Conservation (phyloP, 1,140 invertebrate species). For the Tetraneura akinire region DNA sequence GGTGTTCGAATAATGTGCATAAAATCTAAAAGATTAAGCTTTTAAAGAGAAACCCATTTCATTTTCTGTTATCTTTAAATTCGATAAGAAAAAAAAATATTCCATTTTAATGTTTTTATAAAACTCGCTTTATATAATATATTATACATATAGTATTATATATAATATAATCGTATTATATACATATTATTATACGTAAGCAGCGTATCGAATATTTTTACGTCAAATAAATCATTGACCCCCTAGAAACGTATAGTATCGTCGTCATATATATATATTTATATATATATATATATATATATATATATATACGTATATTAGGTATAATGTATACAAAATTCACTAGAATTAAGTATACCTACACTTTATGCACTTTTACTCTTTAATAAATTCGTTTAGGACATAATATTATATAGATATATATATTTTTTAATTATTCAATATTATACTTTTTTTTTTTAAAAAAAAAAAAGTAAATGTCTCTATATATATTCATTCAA, state of each 20-base stretch:
- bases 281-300: too few species aligned
- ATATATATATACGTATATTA: too few species aligned
- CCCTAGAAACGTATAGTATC: constrained; percentile 20
- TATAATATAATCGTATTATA: too few species aligned
- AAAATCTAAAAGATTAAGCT: constrained; percentile 22
- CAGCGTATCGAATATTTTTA: constrained; percentile 12
- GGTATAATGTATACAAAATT: too few species aligned
- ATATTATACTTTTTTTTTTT: too few species aligned
- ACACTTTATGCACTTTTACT: neutral
- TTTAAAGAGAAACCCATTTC: constrained; percentile 31
- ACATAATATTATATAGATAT: too few species aligned
- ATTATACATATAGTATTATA: too few species aligned
- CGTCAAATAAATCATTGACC: constrained; percentile 1
- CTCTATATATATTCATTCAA: too few species aligned
- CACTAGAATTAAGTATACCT: constrained; percentile 1
- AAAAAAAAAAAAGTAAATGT: too few species aligned
- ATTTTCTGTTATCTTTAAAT: neutral
- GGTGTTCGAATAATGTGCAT: constrained; percentile 6
- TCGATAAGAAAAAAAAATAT: constrained; percentile 16
- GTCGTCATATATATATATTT: neutral
- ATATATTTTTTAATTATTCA: too few species aligned
- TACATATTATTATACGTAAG: neutral
- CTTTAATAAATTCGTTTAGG: neutral
- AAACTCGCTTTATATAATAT: neutral
- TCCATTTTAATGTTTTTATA: constrained; percentile 18